A percentile compares a stretch with the other conserved stretches of the same genome.
phyloP scores from a whole-genome alignment of 2,113 vertebrate species.

The Lasiurus borealis region DNA sequence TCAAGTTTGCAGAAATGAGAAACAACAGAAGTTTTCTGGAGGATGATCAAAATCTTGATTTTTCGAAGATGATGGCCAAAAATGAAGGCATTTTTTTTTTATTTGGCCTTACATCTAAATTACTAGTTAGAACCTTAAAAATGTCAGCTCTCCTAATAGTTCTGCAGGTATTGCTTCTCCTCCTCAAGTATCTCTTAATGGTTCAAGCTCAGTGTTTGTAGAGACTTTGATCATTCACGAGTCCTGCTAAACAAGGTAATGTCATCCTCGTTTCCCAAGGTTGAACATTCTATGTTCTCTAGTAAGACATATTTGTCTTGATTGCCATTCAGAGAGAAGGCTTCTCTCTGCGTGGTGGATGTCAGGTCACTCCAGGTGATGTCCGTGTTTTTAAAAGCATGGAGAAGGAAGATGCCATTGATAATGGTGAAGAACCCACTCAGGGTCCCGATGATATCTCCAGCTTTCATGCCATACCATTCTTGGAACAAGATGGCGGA shows the following conservation, averaged over 20 bases:
- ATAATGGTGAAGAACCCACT: slow-evolving; percentile 89
- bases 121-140: slow-evolving; percentile 1
- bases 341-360: slow-evolving; percentile 73
- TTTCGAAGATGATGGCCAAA: slow-evolving; percentile 23
- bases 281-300: slow-evolving; percentile 81
- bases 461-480: slow-evolving; percentile 87
- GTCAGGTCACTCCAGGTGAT: slow-evolving; percentile 88
- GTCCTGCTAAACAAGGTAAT: slow-evolving; percentile 81
- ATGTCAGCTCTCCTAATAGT: neutral
- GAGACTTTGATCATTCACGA: slow-evolving; percentile 25
- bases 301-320: slow-evolving; percentile 86
- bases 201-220: slow-evolving; percentile 32
- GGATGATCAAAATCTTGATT: slow-evolving; percentile 25
- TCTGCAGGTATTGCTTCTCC: slow-evolving; percentile 30
- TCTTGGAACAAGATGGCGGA: slow-evolving; percentile 91
- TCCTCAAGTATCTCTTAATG: neutral
- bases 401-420: slow-evolving; percentile 89
- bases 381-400: slow-evolving; percentile 88
- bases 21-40: neutral
- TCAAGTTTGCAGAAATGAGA: slow-evolving; percentile 16
- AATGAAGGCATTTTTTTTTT: neutral
- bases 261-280: slow-evolving; percentile 83
- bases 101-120: neutral
- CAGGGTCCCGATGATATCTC: slow-evolving; percentile 87
- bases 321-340: neutral